Base-by-base conservation (phyloP, 2,888 invertebrate species). In the Schizotus pectinicornis region DNA sequence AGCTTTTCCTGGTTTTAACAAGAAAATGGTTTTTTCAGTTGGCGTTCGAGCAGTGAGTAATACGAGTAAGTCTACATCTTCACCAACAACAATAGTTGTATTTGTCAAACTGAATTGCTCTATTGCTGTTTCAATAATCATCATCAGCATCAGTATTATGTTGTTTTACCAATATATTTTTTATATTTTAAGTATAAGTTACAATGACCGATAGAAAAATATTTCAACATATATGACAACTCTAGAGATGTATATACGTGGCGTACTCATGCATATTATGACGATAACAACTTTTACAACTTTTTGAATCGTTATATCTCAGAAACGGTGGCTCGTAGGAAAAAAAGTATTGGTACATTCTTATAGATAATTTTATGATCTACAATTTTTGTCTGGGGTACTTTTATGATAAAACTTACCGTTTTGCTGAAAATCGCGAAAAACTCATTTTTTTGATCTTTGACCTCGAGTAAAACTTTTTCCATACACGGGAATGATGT, bases 121-220 rank as follows among this genome's bases (percentile, higher is more conserved):
- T 11, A 33, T 32, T 9, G 33, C 45, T 45, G 8, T 41, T 58
- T 68, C 65, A 51, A 71, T 56, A 50, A 72, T 73, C 42, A 72
- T 45, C 67, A 67, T 64, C 65, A 53, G 67, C 68, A 56, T 65
- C 62, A 51, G 65, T 59, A 34, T 43, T 13, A 61, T 64, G 73
- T 72, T 73, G 71, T 69, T 70, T 67, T 7, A 71, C 70, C 1
- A 35, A 48, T 42, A 73, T 71, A 70, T 70, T 70, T 49, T 64
- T 39, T 64, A 49, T 39, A 39, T 39, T 39, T 14, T 13, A 31
- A 30, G 31, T 32, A 31, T 45, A 31, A 45, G 45, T 45, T 31
- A 31, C 31, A 31, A 31, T 45, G 7, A 45, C 8, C 31, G 13
- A 45, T 45, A 45, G 32, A 31, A 22, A 36, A 36, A 36, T 36